Evolutionary conservation across 2,888 invertebrate species (phyloP).

Genomic region (Synanthedon tipuliformis): DNA sequence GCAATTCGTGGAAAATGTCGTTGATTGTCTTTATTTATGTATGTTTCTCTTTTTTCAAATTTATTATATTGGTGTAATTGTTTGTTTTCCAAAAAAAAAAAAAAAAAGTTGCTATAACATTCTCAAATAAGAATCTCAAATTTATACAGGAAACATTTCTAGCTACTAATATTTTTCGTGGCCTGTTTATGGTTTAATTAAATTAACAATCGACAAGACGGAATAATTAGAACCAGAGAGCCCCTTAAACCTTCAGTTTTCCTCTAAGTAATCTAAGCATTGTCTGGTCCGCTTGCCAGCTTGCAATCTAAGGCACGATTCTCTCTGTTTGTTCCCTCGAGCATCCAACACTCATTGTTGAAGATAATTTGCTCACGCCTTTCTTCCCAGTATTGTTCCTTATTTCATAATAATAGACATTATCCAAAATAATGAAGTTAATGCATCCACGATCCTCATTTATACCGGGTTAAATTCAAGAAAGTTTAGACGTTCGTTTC

Average conservation of each 20-base stretch:
- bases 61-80: too few species aligned
- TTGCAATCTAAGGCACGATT: not conserved
- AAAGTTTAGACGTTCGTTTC: not conserved
- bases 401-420: not conserved
- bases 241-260: slow-evolving; percentile 11
- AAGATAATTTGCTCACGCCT: not conserved
- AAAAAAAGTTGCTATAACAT: too few species aligned
- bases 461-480: too few species aligned
- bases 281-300: slow-evolving; percentile 14
- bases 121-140: too few species aligned
- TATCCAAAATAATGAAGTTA: not conserved
- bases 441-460: not conserved
- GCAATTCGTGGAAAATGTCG: too few species aligned
- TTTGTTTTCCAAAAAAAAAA: too few species aligned
- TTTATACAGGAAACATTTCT: too few species aligned
- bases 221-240: slow-evolving; percentile 1
- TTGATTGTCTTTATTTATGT: too few species aligned
- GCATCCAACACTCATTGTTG: not conserved
- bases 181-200: too few species aligned
- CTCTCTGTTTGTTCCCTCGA: slow-evolving; percentile 5
- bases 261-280: slow-evolving; percentile 16
- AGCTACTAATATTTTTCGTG: too few species aligned
- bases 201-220: too few species aligned
- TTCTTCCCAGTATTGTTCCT: not conserved
- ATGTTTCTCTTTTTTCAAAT: too few species aligned